Evolutionary conservation across 2,113 vertebrate species (phyloP).

Genomic region (Hepsetus odoe): DNA sequence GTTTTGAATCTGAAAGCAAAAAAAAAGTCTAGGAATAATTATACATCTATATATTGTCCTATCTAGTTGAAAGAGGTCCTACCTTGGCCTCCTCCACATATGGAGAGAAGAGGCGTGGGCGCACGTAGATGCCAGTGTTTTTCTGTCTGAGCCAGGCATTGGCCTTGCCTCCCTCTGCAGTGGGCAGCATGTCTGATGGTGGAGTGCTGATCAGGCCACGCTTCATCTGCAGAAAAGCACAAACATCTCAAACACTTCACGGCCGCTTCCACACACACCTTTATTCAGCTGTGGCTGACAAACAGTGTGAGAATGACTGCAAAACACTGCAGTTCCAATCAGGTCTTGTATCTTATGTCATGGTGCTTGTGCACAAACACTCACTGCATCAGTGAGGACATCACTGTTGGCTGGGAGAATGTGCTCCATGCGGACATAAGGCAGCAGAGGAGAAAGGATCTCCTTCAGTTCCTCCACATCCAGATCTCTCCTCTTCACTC

Average conservation of each 20-base stretch:
- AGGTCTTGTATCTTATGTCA: neutral
- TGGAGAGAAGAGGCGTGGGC: constrained; percentile 87
- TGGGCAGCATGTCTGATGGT: constrained; percentile 97
- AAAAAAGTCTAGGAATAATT: neutral
- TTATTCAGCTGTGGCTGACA: neutral
- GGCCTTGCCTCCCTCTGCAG: constrained; percentile 93
- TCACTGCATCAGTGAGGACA: constrained; percentile 89
- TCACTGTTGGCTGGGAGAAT: constrained; percentile 93
- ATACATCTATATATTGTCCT: too few relatives aligned
- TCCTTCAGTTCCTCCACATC: constrained; percentile 95
- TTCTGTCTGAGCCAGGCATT: constrained; percentile 96
- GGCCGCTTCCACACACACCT: neutral
- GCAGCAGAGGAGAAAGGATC: constrained; percentile 90
- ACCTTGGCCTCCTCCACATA: constrained; percentile 99
- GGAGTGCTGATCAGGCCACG: constrained; percentile 97
- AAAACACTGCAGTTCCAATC: neutral
- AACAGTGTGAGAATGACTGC: neutral
- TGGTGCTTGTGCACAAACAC: constrained; percentile 3
- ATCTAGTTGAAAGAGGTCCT: constrained; percentile 49
- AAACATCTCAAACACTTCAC: constrained; percentile 53
- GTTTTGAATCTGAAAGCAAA: neutral
- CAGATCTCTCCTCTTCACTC: constrained; percentile 94
- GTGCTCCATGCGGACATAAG: constrained; percentile 92
- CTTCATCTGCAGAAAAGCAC: constrained; percentile 79
- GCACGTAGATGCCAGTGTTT: constrained; percentile 93